Evolutionary conservation across 2,888 invertebrate genomes (phyloP), one percentile per base, ranked within the genome.

Genomic region (Eupithecia subfuscata): DNA sequence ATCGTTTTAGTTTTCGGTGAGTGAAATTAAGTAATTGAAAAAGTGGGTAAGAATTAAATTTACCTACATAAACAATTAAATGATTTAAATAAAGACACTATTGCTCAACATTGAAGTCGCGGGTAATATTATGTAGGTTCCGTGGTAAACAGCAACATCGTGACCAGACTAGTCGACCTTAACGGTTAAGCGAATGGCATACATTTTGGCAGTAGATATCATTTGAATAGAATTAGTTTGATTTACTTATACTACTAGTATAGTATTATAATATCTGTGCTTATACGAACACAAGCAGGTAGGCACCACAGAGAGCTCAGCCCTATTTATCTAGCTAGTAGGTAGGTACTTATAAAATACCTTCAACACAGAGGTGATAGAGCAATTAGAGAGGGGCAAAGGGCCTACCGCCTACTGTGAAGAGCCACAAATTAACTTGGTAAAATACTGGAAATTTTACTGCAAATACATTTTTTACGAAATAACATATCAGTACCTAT

Each of bases 161-260:
- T 75, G 75, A 77, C 75, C 60, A 75, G 37, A 75, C 75, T 48
- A 78, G 75, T 75, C 73, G 72, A 74, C 75, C 77, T 75, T 75
- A 74, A 45, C 69, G 71, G 64, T 40, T 70, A 75, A 65, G 77
- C 71, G 76, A 76, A 74, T 65, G 75, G 73, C 30, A 69, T 71
- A 52, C 56, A 75, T 71, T 70, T 77, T 77, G 74, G 70, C 70
- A 74, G 72, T 60, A n/a, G n/a, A n/a, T n/a, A 40, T 12, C 11
- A 56, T 60, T 60, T 60, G 6, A 25, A 60, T 60, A 25, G 60
- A 60, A 25, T 60, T 60, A 60, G 60, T 60, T 60, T 60, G 60
- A 60, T 60, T 25, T 60, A 25, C 5, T 22, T 60, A n/a, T n/a
- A n/a, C n/a, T n/a, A n/a, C n/a, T n/a, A n/a, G n/a, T n/a, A n/a